These are phyloP conservation scores for Ennomos quercinarius DNA, from an alignment of 2,888 invertebrate genomes.

Conservation along the genomic window DNA sequence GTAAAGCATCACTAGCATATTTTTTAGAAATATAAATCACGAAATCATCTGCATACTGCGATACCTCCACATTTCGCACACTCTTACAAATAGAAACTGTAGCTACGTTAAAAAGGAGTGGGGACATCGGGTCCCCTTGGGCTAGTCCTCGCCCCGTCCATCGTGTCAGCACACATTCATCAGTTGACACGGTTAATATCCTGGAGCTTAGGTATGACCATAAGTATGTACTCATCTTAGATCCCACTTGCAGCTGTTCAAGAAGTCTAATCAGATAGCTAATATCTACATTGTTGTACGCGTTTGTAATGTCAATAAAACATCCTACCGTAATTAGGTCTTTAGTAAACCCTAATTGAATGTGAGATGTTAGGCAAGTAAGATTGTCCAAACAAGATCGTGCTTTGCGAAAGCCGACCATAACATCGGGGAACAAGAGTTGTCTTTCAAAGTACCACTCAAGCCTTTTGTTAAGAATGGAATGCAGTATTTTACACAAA, in stretches of 20 bases:
- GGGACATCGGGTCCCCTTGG: slow-evolving; percentile 8
- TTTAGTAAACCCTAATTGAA: slow-evolving; percentile 1
- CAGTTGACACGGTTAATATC: not conserved
- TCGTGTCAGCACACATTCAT: not conserved
- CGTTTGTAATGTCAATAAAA: slow-evolving; percentile 5
- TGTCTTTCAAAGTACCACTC: slow-evolving; percentile 4
- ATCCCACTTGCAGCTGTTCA: not conserved
- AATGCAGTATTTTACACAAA: not conserved
- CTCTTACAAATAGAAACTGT: not conserved
- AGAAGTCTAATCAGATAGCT: not conserved
- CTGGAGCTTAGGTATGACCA: slow-evolving; percentile 1
- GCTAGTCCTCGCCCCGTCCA: not conserved
- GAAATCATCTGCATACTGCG: slow-evolving; percentile 17
- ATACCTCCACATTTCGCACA: not conserved
- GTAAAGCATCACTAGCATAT: not conserved
- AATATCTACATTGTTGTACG: slow-evolving; percentile 1
- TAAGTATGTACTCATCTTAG: not conserved
- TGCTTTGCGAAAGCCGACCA: slow-evolving; percentile 1
- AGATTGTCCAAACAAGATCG: slow-evolving; percentile 4
- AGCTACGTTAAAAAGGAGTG: slow-evolving; percentile 2
- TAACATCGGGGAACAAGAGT: not conserved
- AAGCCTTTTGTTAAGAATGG: not conserved
- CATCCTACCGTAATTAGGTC: not conserved
- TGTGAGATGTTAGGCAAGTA: not conserved
- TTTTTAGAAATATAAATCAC: not conserved